These are phyloP conservation scores for Anoplius nigerrimus DNA, from an alignment of 2,888 invertebrate genomes.

Conservation along the genomic window DNA sequence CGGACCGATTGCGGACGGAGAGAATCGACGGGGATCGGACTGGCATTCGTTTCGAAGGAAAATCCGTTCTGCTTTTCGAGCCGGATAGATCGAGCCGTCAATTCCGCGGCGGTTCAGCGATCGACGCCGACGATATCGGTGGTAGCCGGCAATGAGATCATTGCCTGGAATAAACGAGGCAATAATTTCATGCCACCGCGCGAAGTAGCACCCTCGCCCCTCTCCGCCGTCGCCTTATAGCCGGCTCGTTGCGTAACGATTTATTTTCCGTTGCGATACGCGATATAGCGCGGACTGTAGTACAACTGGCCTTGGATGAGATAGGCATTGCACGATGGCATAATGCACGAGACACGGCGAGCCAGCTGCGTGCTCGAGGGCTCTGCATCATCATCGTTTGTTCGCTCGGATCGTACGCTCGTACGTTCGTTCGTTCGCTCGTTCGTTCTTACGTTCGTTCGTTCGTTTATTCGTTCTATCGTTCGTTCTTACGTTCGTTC, in stretches of 20 bases:
- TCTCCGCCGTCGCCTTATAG: slow-evolving; percentile 25
- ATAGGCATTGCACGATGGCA: slow-evolving; percentile 71
- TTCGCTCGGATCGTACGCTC: slow-evolving; percentile 38
- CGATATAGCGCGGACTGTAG: slow-evolving; percentile 61
- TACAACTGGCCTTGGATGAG: slow-evolving; percentile 73
- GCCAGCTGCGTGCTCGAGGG: slow-evolving; percentile 59
- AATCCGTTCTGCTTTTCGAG: neutral
- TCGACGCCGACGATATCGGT: slow-evolving; percentile 49
- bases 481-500: slow-evolving; percentile 43
- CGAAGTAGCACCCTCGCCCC: slow-evolving; percentile 65
- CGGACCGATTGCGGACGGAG: no score
- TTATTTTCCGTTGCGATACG: slow-evolving; percentile 69
- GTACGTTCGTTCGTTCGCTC: slow-evolving; percentile 1
- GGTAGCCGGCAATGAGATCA: slow-evolving; percentile 70
- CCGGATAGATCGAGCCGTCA: slow-evolving; percentile 4
- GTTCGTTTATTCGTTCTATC: no score
- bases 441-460: slow-evolving; percentile 1
- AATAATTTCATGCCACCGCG: slow-evolving; percentile 70
- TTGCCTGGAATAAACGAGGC: slow-evolving; percentile 72
- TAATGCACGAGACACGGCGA: slow-evolving; percentile 56
- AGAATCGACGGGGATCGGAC: no score
- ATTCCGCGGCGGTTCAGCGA: slow-evolving; percentile 16
- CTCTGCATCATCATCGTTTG: slow-evolving; percentile 57
- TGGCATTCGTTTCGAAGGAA: neutral
- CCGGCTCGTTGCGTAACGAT: slow-evolving; percentile 70